phyloP scores from a whole-genome alignment of 2,797 vertebrate species.

The Setipinna tenuifilis region DNA sequence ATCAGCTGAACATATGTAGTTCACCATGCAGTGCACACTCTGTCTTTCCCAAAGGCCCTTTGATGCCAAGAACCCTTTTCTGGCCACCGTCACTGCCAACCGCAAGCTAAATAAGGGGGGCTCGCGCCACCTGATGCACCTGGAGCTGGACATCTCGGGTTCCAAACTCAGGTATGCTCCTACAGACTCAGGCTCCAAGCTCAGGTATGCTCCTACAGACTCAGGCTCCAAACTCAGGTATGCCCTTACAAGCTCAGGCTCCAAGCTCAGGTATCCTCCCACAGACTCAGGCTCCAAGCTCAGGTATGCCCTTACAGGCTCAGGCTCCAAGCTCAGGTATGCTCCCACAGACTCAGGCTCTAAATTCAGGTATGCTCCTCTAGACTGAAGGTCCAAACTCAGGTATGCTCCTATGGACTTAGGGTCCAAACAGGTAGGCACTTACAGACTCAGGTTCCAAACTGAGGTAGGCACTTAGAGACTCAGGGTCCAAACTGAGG shows the following conservation, averaged over 20 bases:
- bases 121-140: slow-evolving; percentile 81
- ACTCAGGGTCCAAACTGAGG: too few relatives aligned
- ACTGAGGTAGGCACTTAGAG: background rate
- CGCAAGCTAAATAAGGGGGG: slow-evolving; percentile 81
- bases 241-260: slow-evolving; percentile 59
- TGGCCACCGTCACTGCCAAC: slow-evolving; percentile 76
- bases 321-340: slow-evolving; percentile 74
- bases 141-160: slow-evolving; percentile 81
- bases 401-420: background rate
- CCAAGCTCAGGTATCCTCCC: slow-evolving; percentile 80
- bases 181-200: slow-evolving; percentile 72
- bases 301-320: slow-evolving; percentile 62
- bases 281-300: slow-evolving; percentile 72
- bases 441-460: background rate
- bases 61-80: slow-evolving; percentile 86
- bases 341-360: too few relatives aligned
- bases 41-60: slow-evolving; percentile 70
- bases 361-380: too few relatives aligned
- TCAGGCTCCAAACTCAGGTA: slow-evolving; percentile 72
- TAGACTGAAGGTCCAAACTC: too few relatives aligned
- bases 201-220: slow-evolving; percentile 63
- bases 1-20: background rate
- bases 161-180: slow-evolving; percentile 82
- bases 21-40: background rate
- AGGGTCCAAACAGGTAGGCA: background rate